Percentiles rank a stretch among this genome's conserved stretches.
Evolutionary conservation across 2,888 invertebrate species (phyloP).

Genomic region (Bellardia pandia): DNA sequence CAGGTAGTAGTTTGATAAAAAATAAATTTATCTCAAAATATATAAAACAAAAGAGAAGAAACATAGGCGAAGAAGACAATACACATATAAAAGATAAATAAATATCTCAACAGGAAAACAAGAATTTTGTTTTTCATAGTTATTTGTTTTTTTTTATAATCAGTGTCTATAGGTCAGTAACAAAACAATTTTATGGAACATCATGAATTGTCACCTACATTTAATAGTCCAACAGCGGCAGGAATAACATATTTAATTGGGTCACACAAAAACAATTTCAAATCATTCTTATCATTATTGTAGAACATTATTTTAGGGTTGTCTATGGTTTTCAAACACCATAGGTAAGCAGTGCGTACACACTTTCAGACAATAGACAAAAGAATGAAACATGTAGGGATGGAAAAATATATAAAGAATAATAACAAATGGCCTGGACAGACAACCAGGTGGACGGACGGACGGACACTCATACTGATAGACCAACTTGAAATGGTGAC

Average conservation of each 20-base stretch:
- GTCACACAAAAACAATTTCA: constrained; percentile 39
- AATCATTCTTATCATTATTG: constrained; percentile 27
- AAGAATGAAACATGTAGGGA: neutral
- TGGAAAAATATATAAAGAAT: neutral
- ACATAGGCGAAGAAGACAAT: neutral
- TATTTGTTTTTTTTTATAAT: neutral
- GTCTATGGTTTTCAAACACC: constrained; percentile 37
- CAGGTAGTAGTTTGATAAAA: constrained; percentile 29
- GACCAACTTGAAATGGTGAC: constrained; percentile 20
- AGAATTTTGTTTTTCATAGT: neutral
- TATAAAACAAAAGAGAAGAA: neutral
- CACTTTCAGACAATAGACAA: constrained; percentile 11
- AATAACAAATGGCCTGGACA: neutral
- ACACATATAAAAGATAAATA: constrained; percentile 13
- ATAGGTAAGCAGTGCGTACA: neutral
- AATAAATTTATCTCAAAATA: constrained; percentile 29
- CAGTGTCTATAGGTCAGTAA: constrained; percentile 34
- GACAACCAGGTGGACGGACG: constrained; percentile 3
- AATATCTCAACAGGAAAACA: constrained; percentile 12
- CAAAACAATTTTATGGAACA: constrained; percentile 28
- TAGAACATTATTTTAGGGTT: constrained; percentile 39
- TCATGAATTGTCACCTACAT: constrained; percentile 40
- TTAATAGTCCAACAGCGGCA: constrained; percentile 16
- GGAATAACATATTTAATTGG: constrained; percentile 38
- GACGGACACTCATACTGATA: neutral